A percentile compares a stretch with the other conserved stretches of the same genome.
These are phyloP conservation scores for Pteropus rufus DNA, from an alignment of 2,797 vertebrate genomes.

Conservation along the genomic window DNA sequence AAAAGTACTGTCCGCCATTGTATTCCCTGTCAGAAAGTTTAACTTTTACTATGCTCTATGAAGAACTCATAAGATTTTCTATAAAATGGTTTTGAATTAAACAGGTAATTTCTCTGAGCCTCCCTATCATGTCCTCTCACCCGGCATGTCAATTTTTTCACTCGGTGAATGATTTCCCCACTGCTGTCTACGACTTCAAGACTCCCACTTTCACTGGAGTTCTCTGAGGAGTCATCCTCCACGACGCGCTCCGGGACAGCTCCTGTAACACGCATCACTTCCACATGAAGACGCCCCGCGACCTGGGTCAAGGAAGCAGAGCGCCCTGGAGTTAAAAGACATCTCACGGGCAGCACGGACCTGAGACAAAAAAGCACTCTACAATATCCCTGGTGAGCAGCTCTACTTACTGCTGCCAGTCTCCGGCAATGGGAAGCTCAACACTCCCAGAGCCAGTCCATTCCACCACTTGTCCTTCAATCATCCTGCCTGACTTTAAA, in stretches of 20 bases:
- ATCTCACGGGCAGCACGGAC: rapidly evolving
- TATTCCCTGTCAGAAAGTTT: background rate
- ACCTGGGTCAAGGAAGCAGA: constrained; percentile 84
- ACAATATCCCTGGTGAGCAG: rapidly evolving
- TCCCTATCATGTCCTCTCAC: constrained; percentile 75
- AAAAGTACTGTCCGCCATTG: background rate
- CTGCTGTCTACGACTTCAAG: constrained; percentile 94
- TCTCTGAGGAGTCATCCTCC: constrained; percentile 96
- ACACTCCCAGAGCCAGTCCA: no score
- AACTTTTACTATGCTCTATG: background rate
- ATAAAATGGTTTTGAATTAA: no score
- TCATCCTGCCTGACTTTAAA: background rate
- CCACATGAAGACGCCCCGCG: constrained; percentile 94
- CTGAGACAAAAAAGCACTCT: background rate
- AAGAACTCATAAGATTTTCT: background rate
- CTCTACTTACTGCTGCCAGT: background rate
- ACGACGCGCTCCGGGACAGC: constrained; percentile 89
- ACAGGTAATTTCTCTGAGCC: background rate
- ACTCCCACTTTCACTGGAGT: constrained; percentile 97
- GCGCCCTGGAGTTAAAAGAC: background rate
- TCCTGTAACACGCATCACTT: constrained; percentile 94
- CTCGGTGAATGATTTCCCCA: constrained; percentile 93
- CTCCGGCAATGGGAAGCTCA: background rate
- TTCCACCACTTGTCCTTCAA: background rate
- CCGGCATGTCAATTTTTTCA: constrained; percentile 94